phyloP scores from a whole-genome alignment of 2,797 vertebrate species.

The Calcarius lapponicus region DNA sequence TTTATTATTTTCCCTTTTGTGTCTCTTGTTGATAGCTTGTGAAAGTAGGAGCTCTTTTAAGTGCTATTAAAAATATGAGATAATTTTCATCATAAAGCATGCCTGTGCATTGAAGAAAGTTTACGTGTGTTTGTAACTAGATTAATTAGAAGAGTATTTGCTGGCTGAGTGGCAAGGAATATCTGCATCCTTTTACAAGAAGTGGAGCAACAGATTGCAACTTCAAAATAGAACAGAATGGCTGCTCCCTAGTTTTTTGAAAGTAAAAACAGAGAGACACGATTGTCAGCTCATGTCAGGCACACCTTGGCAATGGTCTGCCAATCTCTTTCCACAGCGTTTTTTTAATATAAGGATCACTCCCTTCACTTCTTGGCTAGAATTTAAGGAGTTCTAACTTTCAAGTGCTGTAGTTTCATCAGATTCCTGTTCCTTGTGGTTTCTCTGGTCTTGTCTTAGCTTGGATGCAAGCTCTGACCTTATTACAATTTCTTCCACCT shows the following conservation, averaged over 20 bases:
- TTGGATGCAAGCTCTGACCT: background rate
- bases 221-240: background rate
- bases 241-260: background rate
- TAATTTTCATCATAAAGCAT: background rate
- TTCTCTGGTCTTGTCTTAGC: background rate
- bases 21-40: background rate
- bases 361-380: background rate
- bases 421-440: background rate
- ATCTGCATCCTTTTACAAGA: background rate
- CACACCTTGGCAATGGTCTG: background rate
- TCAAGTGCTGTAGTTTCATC: background rate
- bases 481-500: background rate
- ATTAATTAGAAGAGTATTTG: background rate
- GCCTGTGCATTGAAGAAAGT: background rate
- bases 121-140: background rate
- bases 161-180: background rate
- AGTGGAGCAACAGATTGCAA: background rate
- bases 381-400: background rate
- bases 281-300: background rate
- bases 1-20: background rate
- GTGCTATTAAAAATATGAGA: background rate
- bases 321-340: background rate
- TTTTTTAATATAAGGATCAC: background rate
- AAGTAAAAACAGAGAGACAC: background rate
- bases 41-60: background rate